phyloP scores from a whole-genome alignment of 2,888 invertebrate species.

The Syrphus vitripennis region DNA sequence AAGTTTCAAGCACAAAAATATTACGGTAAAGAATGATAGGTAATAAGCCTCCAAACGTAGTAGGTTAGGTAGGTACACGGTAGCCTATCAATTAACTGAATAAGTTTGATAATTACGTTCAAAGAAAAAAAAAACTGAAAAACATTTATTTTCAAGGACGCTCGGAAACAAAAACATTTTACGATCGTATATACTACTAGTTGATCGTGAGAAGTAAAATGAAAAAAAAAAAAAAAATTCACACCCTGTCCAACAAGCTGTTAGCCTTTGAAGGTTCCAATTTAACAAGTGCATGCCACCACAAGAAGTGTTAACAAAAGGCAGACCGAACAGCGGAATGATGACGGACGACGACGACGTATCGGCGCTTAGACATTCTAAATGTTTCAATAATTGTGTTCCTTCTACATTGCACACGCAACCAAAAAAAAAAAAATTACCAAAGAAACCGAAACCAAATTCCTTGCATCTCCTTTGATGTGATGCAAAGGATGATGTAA shows the following conservation, averaged over 20 bases:
- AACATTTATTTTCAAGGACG: too few relatives aligned
- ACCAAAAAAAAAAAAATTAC: too few relatives aligned
- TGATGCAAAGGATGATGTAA: constrained; percentile 6
- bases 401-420: constrained; percentile 40
- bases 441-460: constrained; percentile 29
- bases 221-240: neutral
- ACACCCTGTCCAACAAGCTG: constrained; percentile 28
- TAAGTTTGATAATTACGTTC: too few relatives aligned
- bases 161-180: too few relatives aligned
- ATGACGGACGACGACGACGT: neutral
- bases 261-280: constrained; percentile 11
- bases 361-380: constrained; percentile 47
- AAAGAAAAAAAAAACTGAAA: too few relatives aligned
- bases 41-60: too few relatives aligned
- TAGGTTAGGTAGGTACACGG: too few relatives aligned
- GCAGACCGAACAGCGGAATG: neutral
- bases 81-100: too few relatives aligned
- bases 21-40: too few relatives aligned
- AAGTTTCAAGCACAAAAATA: too few relatives aligned
- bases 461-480: constrained; percentile 2
- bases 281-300: constrained; percentile 6
- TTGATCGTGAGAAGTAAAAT: constrained; percentile 34
- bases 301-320: constrained; percentile 46
- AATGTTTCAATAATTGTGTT: constrained; percentile 10
- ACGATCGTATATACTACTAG: neutral